These are phyloP conservation scores for Prosopocoilus inquinatus DNA, from an alignment of 2,888 invertebrate genomes.

Conservation along the genomic window DNA sequence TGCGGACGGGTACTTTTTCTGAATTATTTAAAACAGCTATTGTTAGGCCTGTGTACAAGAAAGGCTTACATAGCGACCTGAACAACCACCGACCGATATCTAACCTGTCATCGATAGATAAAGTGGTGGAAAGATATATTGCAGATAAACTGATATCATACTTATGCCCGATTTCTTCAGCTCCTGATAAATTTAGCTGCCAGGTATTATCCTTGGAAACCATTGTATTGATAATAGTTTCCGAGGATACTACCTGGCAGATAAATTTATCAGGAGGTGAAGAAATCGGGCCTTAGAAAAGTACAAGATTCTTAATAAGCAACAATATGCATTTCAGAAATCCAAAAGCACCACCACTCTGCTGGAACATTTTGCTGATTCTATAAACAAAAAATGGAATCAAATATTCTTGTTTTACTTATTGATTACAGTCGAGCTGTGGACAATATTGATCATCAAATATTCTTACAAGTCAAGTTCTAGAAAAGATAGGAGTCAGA, in stretches of 20 bases:
- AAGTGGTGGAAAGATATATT: constrained; percentile 2
- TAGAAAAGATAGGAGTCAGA: not conserved
- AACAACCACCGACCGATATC: not conserved
- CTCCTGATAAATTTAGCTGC: too few species aligned
- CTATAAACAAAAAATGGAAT: not conserved
- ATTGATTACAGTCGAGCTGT: not conserved
- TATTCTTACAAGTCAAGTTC: not conserved
- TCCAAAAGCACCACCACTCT: not conserved
- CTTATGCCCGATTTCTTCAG: too few species aligned
- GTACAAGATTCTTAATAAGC: too few species aligned
- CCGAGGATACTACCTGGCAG: too few species aligned
- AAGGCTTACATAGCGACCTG: not conserved
- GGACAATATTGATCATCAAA: not conserved
- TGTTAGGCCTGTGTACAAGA: not conserved
- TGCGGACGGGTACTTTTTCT: too few species aligned
- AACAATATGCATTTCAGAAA: not conserved
- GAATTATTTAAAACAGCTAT: not conserved
- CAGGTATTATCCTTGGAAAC: too few species aligned
- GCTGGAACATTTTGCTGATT: too few species aligned
- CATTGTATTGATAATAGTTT: too few species aligned
- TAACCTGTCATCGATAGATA: not conserved
- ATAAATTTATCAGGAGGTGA: too few species aligned
- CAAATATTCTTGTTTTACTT: not conserved
- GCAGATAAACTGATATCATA: too few species aligned
- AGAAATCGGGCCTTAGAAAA: too few species aligned